Percentiles rank a stretch among this genome's conserved stretches.
These are phyloP conservation scores for Cryptocephalus primarius DNA, from an alignment of 2,888 invertebrate species.

Conservation along the genomic window DNA sequence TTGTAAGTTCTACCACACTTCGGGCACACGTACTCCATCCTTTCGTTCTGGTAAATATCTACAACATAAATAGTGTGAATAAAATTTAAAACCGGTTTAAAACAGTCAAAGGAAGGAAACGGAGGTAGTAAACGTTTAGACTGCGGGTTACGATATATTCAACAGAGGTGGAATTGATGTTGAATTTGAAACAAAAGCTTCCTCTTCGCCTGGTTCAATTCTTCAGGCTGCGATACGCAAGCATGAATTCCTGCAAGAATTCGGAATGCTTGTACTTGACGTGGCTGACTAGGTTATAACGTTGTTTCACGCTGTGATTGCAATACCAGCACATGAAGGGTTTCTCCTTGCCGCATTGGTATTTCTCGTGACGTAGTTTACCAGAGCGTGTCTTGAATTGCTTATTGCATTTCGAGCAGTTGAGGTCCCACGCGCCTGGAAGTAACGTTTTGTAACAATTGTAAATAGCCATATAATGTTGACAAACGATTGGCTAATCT, in stretches of 20 bases:
- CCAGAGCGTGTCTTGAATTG: neutral
- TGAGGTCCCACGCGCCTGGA: neutral
- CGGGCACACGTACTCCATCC: conserved; percentile 38
- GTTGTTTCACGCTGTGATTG: conserved; percentile 6
- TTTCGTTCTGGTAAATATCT: conserved; percentile 4
- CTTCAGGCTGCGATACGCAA: too few relatives aligned
- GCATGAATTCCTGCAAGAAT: neutral
- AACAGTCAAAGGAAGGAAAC: too few relatives aligned
- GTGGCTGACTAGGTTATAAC: conserved; percentile 8
- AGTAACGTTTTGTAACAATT: too few relatives aligned
- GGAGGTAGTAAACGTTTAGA: too few relatives aligned
- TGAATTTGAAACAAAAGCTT: too few relatives aligned
- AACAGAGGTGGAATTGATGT: too few relatives aligned
- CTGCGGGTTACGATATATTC: too few relatives aligned
- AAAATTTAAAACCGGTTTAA: too few relatives aligned
- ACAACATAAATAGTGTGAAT: too few relatives aligned
- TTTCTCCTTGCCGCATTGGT: conserved; percentile 41
- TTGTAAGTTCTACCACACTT: conserved; percentile 67
- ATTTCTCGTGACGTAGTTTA: conserved; percentile 13
- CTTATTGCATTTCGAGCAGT: conserved; percentile 1
- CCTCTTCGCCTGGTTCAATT: too few relatives aligned
- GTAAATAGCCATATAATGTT: too few relatives aligned
- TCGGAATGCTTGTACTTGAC: conserved; percentile 4
- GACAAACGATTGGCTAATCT: too few relatives aligned
- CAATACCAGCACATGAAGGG: conserved; percentile 32